Conservation (phyloP, 2,113 vertebrate species). For the Hippocampus guttulatus region DNA sequence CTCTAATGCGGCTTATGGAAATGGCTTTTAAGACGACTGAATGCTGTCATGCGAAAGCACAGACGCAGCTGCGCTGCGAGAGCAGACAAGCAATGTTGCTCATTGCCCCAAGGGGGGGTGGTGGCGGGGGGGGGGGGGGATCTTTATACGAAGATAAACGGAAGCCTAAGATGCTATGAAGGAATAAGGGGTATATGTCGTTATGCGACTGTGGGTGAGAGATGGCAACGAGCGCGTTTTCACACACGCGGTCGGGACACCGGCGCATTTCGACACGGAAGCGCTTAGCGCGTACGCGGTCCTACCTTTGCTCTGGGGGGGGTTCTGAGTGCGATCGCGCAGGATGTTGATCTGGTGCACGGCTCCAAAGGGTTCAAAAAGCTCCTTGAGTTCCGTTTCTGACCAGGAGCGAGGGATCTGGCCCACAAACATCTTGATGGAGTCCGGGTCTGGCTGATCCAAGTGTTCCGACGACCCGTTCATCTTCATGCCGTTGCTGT, state of each 20-base stretch:
- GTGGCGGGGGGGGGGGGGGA: slow-evolving; percentile 16
- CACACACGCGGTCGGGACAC: not conserved
- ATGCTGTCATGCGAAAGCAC: slow-evolving; percentile 22
- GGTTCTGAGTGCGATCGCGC: slow-evolving; percentile 94
- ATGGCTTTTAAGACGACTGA: slow-evolving; percentile 3
- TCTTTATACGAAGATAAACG: too few relatives aligned
- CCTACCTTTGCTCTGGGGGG: slow-evolving; percentile 97
- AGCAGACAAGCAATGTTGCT: slow-evolving; percentile 31
- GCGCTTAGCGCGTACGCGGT: not conserved
- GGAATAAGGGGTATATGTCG: slow-evolving; percentile 3
- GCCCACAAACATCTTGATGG: slow-evolving; percentile 99
- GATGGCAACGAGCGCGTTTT: slow-evolving; percentile 13
- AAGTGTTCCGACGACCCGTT: slow-evolving; percentile 95
- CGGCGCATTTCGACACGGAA: not conserved
- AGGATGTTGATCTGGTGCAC: slow-evolving; percentile 99
- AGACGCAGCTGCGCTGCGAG: slow-evolving; percentile 27
- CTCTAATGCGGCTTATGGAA: slow-evolving; percentile 9
- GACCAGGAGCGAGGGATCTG: slow-evolving; percentile 95
- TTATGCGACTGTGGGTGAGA: slow-evolving; percentile 30
- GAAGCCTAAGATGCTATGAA: too few relatives aligned
- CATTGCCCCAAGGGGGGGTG: slow-evolving; percentile 12
- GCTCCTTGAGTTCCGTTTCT: slow-evolving; percentile 97
- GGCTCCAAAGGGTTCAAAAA: slow-evolving; percentile 95
- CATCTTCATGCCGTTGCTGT: slow-evolving; percentile 96
- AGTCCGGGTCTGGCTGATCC: slow-evolving; percentile 94